Evolutionary conservation across 2,113 vertebrate genomes (phyloP).

Genomic region (Coptodon bakossiorum): DNA sequence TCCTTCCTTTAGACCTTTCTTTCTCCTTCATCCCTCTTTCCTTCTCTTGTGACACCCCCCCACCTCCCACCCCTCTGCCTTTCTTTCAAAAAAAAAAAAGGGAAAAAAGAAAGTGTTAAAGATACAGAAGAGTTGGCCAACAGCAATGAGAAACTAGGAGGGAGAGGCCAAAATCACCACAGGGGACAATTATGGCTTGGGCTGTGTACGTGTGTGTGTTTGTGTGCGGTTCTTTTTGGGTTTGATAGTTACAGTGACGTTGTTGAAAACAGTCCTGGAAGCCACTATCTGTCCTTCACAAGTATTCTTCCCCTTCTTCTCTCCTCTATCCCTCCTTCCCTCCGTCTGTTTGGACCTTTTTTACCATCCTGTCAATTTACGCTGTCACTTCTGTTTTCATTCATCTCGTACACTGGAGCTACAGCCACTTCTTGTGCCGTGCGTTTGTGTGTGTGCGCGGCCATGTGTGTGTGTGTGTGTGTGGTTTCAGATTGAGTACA

Average conservation of each 20-base stretch:
- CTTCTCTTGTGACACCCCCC: conserved; percentile 28
- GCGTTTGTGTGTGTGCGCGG: neutral
- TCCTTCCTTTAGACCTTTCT: conserved; percentile 55
- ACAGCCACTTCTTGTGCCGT: neutral
- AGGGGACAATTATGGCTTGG: conserved; percentile 60
- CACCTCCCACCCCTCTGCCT: neutral
- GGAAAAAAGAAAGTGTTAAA: conserved; percentile 58
- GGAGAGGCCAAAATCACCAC: conserved; percentile 61
- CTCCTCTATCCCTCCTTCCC: conserved; percentile 55
- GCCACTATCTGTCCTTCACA: conserved; percentile 55
- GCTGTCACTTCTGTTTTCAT: conserved; percentile 62
- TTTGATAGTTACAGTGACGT: conserved; percentile 36
- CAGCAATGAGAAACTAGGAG: conserved; percentile 52
- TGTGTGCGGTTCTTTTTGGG: conserved; percentile 27
- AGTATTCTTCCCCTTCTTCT: conserved; percentile 35
- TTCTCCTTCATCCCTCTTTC: conserved; percentile 55
- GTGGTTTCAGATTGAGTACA: conserved; percentile 25
- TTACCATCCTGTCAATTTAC: conserved; percentile 44
- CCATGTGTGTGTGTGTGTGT: conserved; percentile 11
- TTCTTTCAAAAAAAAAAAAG: conserved; percentile 4
- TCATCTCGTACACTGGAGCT: conserved; percentile 42
- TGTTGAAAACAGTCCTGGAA: conserved; percentile 45
- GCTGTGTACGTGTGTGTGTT: conserved; percentile 22
- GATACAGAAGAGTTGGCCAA: conserved; percentile 58
- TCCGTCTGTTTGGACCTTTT: conserved; percentile 47